Conservation (phyloP, 2,797 vertebrate genomes). For the Argentina silus region DNA sequence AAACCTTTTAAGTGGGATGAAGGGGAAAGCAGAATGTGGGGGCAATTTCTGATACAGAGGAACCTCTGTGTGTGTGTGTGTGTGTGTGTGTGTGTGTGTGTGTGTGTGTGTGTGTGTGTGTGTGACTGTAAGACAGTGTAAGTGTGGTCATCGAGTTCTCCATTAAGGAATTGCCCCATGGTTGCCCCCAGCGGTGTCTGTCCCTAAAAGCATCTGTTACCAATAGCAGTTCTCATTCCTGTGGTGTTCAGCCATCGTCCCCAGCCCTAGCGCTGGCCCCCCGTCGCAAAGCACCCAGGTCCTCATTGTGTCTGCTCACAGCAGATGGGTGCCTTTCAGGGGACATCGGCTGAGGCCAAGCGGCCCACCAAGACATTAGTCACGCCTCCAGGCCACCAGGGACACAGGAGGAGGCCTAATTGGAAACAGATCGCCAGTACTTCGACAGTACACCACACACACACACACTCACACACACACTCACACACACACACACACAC, state of each 20-base stretch:
- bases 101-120: slow-evolving; percentile 30
- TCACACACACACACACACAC: slow-evolving; percentile 49
- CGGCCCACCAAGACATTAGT: slow-evolving; percentile 66
- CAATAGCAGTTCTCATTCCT: slow-evolving; percentile 15
- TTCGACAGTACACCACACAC: slow-evolving; percentile 44
- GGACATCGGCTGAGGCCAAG: slow-evolving; percentile 57
- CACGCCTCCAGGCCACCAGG: slow-evolving; percentile 63
- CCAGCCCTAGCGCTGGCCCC: neutral
- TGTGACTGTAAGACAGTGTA: neutral
- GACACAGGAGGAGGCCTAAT: slow-evolving; percentile 69
- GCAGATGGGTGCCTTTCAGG: slow-evolving; percentile 73
- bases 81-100: neutral
- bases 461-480: slow-evolving; percentile 54
- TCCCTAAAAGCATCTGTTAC: slow-evolving; percentile 53
- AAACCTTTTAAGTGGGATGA: too few species aligned
- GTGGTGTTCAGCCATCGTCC: too few species aligned
- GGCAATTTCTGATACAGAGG: neutral
- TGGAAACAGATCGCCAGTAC: slow-evolving; percentile 71
- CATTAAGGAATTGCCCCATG: slow-evolving; percentile 31
- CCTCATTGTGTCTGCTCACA: slow-evolving; percentile 53
- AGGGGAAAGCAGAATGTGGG: neutral
- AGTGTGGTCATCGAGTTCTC: slow-evolving; percentile 33
- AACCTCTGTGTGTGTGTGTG: slow-evolving; percentile 8
- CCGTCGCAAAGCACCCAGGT: slow-evolving; percentile 2
- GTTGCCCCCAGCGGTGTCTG: slow-evolving; percentile 54